A percentile compares a stretch with the other conserved stretches of the same genome.
Conservation (phyloP, 2,113 vertebrate species). For the Proteles cristata region DNA sequence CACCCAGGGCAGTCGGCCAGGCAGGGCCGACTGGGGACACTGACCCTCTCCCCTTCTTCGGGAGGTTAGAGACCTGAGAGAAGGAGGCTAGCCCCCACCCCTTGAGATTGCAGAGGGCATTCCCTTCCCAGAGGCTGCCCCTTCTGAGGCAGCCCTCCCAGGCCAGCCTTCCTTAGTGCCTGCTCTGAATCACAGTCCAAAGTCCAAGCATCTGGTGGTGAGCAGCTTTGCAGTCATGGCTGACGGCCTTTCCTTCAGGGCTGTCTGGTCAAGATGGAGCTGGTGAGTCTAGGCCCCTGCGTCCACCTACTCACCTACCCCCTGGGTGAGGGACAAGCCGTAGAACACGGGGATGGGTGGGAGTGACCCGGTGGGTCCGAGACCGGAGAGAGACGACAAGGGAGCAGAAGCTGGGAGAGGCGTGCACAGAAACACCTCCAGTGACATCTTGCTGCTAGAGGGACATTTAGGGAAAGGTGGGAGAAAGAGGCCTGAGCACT, state of each 20-base stretch:
- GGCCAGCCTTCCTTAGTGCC: not conserved
- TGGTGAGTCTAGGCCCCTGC: not conserved
- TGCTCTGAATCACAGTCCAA: conserved; percentile 46
- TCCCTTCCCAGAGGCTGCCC: not conserved
- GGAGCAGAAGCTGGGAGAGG: accelerated
- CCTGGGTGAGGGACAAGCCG: not conserved
- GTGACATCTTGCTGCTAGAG: no score
- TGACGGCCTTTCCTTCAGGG: not conserved
- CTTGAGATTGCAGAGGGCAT: not conserved
- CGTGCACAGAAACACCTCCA: not conserved
- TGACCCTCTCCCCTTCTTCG: accelerated
- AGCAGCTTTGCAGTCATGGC: not conserved
- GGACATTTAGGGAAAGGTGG: not conserved
- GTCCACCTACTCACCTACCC: not conserved
- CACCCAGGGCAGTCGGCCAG: not conserved
- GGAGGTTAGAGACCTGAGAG: not conserved
- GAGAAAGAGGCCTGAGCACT: not conserved
- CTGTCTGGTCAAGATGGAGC: not conserved
- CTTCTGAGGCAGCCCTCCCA: not conserved
- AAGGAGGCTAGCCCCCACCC: not conserved
- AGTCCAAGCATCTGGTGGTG: not conserved
- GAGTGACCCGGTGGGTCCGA: not conserved
- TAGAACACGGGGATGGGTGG: not conserved
- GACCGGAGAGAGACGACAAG: not conserved
- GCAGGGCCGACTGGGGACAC: not conserved